These are phyloP conservation scores for Leptinotarsa texana DNA, from an alignment of 1,140 invertebrate genomes.

Conservation along the genomic window DNA sequence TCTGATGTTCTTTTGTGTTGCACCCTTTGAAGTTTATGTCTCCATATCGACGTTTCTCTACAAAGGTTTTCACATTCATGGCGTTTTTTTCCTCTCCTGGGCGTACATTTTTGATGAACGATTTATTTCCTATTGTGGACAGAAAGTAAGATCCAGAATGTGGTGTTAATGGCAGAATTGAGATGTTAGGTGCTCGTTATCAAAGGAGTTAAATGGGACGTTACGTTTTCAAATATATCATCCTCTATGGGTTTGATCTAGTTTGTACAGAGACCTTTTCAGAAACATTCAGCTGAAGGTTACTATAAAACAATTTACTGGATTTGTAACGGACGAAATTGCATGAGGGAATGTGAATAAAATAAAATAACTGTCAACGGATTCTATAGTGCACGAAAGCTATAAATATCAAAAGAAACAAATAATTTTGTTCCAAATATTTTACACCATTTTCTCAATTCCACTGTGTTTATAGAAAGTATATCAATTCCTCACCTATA, in stretches of 20 bases:
- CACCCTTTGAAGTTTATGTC: slow-evolving; percentile 24
- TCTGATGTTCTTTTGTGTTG: slow-evolving; percentile 1
- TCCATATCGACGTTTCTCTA: slow-evolving; percentile 20
- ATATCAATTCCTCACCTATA: too few species aligned
- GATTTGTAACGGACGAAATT: slow-evolving; percentile 2
- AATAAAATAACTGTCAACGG: too few species aligned
- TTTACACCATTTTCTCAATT: too few species aligned
- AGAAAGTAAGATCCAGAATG: slow-evolving; percentile 26
- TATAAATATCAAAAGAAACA: too few species aligned
- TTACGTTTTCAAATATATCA: slow-evolving; percentile 23
- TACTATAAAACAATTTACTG: neutral
- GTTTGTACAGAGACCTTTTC: neutral
- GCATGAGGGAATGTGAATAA: neutral
- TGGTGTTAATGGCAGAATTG: slow-evolving; percentile 28
- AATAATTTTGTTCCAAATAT: too few species aligned
- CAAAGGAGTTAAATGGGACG: slow-evolving; percentile 26
- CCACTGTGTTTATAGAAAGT: too few species aligned
- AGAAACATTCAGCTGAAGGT: neutral
- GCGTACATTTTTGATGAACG: slow-evolving; percentile 30
- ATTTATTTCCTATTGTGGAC: slow-evolving; percentile 24
- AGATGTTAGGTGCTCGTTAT: slow-evolving; percentile 29
- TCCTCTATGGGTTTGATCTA: neutral
- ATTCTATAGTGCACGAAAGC: too few species aligned
- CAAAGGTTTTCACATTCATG: slow-evolving; percentile 28
- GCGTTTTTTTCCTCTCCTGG: slow-evolving; percentile 21